Evolutionary conservation across 2,888 invertebrate genomes (phyloP).

Genomic region (Lampropteryx suffumata): DNA sequence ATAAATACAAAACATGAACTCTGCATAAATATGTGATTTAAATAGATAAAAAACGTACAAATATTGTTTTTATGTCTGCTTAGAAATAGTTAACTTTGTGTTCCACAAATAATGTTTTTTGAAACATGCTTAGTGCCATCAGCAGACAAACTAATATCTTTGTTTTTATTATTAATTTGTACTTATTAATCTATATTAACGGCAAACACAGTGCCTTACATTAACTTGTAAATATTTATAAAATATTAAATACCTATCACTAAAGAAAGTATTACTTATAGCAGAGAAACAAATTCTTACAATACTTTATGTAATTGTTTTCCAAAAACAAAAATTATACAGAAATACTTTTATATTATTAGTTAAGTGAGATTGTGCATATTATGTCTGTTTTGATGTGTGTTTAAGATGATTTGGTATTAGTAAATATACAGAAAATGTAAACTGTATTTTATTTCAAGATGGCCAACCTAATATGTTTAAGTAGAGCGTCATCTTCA

Average conservation of each 20-base stretch:
- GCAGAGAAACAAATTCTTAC: conserved; percentile 66
- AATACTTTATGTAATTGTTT: conserved; percentile 59
- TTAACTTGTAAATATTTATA: conserved; percentile 72
- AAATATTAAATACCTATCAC: conserved; percentile 46
- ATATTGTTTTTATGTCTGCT: conserved; percentile 67
- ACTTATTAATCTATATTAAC: conserved; percentile 65
- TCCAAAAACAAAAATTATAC: conserved; percentile 72
- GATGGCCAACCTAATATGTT: too few species aligned
- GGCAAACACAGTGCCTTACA: conserved; percentile 77
- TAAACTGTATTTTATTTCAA: conserved; percentile 41
- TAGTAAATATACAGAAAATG: conserved; percentile 79
- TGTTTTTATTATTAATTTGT: conserved; percentile 71
- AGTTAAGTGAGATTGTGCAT: conserved; percentile 81
- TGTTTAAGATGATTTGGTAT: conserved; percentile 81
- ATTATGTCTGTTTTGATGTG: conserved; percentile 82
- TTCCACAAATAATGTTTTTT: conserved; percentile 62
- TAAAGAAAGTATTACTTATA: conserved; percentile 64
- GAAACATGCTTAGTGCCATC: conserved; percentile 78
- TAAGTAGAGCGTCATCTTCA: too few species aligned
- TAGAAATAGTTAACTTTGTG: conserved; percentile 67
- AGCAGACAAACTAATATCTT: conserved; percentile 68
- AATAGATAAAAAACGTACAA: conserved; percentile 70
- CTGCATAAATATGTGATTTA: conserved; percentile 55
- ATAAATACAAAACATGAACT: conserved; percentile 37
- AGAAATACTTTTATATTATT: conserved; percentile 64